These are phyloP conservation scores for Caenorhabditis panamensis DNA, from an alignment of 2,888 invertebrate genomes.

Conservation along the genomic window DNA sequence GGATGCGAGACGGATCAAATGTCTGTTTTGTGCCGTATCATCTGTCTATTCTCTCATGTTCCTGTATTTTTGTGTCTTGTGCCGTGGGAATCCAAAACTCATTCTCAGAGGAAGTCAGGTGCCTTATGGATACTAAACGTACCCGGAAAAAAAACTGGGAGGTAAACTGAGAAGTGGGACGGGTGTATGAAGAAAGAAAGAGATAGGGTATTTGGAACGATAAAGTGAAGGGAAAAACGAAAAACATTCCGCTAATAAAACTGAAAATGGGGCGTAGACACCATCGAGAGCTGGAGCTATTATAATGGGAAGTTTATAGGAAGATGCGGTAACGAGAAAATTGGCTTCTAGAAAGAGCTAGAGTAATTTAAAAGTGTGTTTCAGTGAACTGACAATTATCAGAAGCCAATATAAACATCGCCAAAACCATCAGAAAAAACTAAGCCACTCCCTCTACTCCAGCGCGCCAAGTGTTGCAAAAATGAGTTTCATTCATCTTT, in stretches of 20 bases:
- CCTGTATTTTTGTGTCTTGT: neutral
- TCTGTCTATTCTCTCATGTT: neutral
- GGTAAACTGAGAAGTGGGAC: no score
- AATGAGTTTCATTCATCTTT: constrained; percentile 15
- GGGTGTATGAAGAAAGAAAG: neutral
- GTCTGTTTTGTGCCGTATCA: neutral
- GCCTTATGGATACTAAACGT: neutral
- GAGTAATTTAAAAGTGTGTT: neutral
- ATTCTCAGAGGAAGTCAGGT: neutral
- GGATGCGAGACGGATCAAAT: neutral
- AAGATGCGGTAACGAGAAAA: neutral
- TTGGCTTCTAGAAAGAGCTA: neutral
- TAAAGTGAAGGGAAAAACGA: neutral
- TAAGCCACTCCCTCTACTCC: neutral
- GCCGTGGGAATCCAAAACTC: neutral
- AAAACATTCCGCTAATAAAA: neutral
- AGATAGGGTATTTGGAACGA: neutral
- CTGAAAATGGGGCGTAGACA: neutral
- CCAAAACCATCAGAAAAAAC: neutral
- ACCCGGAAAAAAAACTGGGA: neutral
- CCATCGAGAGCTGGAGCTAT: neutral
- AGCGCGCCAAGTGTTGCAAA: constrained; percentile 9
- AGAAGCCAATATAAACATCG: no score
- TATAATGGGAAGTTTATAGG: neutral
- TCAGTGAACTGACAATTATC: no score